A percentile compares a stretch with the other conserved stretches of the same genome.
Evolutionary conservation across 2,113 vertebrate genomes (phyloP).

Genomic region (Myanophis thanlyinensis): DNA sequence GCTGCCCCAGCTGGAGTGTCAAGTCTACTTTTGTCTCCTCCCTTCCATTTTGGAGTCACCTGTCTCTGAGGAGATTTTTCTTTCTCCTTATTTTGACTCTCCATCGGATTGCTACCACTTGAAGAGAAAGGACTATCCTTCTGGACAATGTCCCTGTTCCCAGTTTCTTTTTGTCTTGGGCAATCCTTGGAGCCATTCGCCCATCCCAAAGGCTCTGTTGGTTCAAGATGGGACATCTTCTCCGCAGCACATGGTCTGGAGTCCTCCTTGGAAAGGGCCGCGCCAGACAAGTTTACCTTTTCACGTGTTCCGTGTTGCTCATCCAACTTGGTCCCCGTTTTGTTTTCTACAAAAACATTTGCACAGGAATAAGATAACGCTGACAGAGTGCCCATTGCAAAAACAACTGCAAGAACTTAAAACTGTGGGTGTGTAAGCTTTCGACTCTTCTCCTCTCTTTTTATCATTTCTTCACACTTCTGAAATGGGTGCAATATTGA

Average conservation of each 20-base stretch:
- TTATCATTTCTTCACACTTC: not conserved
- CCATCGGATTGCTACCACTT: not conserved
- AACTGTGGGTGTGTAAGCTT: not conserved
- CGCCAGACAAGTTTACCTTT: conserved; percentile 21
- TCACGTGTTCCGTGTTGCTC: conserved; percentile 36
- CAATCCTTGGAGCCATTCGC: conserved; percentile 30
- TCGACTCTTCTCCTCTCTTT: not conserved
- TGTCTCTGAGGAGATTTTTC: conserved; percentile 21
- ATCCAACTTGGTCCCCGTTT: conserved; percentile 39
- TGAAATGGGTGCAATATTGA: not conserved
- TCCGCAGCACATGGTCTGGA: conserved; percentile 27
- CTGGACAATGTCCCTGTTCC: conserved; percentile 27
- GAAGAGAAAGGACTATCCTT: not conserved
- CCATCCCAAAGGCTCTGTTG: conserved; percentile 20
- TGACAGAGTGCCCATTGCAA: not conserved
- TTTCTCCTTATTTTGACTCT: conserved; percentile 27
- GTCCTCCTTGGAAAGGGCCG: conserved; percentile 27
- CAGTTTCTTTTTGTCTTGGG: conserved; percentile 28
- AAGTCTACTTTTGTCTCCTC: not conserved
- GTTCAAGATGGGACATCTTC: conserved; percentile 31
- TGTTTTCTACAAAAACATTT: conserved; percentile 45
- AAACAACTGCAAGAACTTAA: not conserved
- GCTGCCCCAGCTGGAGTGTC: not conserved
- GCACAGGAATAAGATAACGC: not conserved
- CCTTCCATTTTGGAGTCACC: conserved; percentile 17